A percentile compares a stretch with the other conserved stretches of the same genome.
Evolutionary conservation across 2,888 invertebrate species (phyloP).

Genomic region (Eulithis testata): DNA sequence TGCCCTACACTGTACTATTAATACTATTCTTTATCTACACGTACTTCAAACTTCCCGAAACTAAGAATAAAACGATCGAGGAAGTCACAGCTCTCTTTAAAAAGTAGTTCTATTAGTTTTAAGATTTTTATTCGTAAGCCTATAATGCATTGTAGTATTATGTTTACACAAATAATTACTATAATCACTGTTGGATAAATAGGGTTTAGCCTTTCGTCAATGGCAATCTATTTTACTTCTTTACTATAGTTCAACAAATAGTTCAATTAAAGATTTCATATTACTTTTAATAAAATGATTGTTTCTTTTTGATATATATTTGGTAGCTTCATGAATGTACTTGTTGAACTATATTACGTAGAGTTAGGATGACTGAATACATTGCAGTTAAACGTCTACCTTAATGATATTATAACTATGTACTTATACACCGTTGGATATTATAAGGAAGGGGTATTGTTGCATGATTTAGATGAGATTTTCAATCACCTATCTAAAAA

Average conservation of each 20-base stretch:
- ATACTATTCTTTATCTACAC: conserved; percentile 77
- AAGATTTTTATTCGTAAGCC: conserved; percentile 53
- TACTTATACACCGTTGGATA: conserved; percentile 64
- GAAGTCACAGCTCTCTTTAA: conserved; percentile 82
- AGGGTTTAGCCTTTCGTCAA: conserved; percentile 40
- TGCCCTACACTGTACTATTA: conserved; percentile 75
- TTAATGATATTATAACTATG: conserved; percentile 63
- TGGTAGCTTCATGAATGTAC: background rate
- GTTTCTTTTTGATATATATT: too few species aligned
- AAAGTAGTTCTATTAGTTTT: conserved; percentile 52
- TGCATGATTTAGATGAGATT: conserved; percentile 21
- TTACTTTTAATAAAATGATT: background rate
- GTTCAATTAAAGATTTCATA: too few species aligned
- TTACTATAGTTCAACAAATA: background rate
- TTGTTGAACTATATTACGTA: conserved; percentile 48
- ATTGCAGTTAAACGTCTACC: conserved; percentile 44
- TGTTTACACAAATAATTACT: conserved; percentile 62
- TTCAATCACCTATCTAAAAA: conserved; percentile 4
- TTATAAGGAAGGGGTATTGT: conserved; percentile 14
- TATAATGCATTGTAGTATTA: conserved; percentile 57
- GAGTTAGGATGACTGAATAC: conserved; percentile 71
- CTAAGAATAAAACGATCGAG: conserved; percentile 79
- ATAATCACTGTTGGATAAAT: conserved; percentile 45
- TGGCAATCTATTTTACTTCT: conserved; percentile 23
- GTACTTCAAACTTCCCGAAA: conserved; percentile 78